Evolutionary conservation across 1,140 invertebrate species (phyloP), one percentile per base, ranked within the genome.

Genomic region (Ephestia elutella): DNA sequence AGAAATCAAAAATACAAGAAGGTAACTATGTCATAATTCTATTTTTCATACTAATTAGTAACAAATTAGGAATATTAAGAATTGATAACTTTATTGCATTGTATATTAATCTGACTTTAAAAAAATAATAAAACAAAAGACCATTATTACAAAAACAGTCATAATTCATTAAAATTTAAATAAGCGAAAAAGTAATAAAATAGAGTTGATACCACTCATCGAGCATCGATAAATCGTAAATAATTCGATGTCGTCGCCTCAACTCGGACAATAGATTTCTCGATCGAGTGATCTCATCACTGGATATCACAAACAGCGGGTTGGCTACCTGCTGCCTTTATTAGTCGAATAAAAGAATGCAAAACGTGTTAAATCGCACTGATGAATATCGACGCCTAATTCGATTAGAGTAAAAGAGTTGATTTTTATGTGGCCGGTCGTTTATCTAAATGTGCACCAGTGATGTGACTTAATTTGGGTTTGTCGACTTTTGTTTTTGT

Each of bases 371-470:
- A 86, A 84, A 81, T 78, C 71, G 78, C 69, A 73, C 74, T 71
- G 82, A 86, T 86, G 76, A 70, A 68, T 84, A 87, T 87, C 82
- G 64, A 63, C 61, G 65, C 74, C 82, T 87, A 87, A 87, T 87
- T 85, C 81, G 81, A 87, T 87, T 87, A 87, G 80, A 66, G 68
- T 69, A 80, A 77, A 79, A 78, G 74, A 83, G 78, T 83, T 87
- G 80, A 83, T 81, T 87, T 85, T 86, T 85, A 86, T 83, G 71
- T 70, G 80, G 70, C 63, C 73, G 69, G 62, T 79, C 82, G 71
- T 82, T 85, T 82, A 85, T 81, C 76, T 83, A 79, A 82, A 83
- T 71, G 68, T 60, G 62, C 11, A 44, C 5, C 15, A 44, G 38
- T 44, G 38, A 10, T 44, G 38, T 44, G 38, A 44, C 38, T 44